Base-by-base conservation (phyloP, 2,113 vertebrate species). In the Rousettus leschenaultii region DNA sequence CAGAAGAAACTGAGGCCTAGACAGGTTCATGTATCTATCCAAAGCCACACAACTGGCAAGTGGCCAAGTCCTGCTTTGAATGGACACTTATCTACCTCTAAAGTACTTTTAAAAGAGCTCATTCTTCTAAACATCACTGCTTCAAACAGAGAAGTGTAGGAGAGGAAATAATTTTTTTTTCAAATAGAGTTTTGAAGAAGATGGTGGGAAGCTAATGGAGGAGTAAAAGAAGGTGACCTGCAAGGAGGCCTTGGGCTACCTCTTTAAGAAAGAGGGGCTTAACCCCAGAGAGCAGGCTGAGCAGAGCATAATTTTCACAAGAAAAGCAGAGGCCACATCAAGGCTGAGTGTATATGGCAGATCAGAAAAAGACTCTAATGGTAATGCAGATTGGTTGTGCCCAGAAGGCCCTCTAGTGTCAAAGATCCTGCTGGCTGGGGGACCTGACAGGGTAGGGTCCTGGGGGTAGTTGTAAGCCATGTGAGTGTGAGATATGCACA, bases 401-500 rank as follows among this genome's bases (percentile, higher is more conserved):
- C 88, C 63, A 57, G 90, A 93, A 94, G 57, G 8, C 65, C 45
- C 77, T 96, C 96, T 96, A 95, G 89, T 79, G 68, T 95, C 97
- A 94, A 53, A 77, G 93, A 95, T 57, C 73, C 71, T 51, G 40
- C 59, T 88, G 96, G 82, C 73, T 38, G 2, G 82, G 70, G 55
- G 16, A 22, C 9, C 1, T 5, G 22, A 26, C 45, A 21, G 19
- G 28, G 45, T 0, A 22, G 14, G 16, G 16, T 43, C 28, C 78
- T 13, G 6, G 8, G 5, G 43, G 45, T 51, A 51, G 51, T 51
- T 51, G 51, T 51, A 15, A 51, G 4, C 51, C 16, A 18, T 2
- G 0, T 9, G 1, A 30, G 33, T 12, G 3, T 26, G 5, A 73
- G 22, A 18, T 35, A 43, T 26, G 14, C 9, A 8, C 16, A n/a